Percentiles rank a stretch among this genome's conserved stretches.
These are phyloP conservation scores for Aphrocallistes beatrix DNA, from an alignment of 37 sponge, comb jelly and placozoan species.

Conservation along the genomic window DNA sequence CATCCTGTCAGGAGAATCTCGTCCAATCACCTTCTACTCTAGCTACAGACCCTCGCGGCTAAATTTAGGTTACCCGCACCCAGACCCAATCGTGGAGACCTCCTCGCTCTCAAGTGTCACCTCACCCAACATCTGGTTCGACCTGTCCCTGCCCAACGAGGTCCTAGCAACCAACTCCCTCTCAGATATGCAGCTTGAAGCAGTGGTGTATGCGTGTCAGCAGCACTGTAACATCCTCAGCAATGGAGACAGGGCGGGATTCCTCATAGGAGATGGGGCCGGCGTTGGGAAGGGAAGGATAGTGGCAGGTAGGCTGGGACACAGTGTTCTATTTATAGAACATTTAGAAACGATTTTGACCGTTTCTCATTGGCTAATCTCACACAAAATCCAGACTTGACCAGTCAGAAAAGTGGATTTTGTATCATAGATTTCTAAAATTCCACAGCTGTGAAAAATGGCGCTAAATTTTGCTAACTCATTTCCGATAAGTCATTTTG, in stretches of 20 bases:
- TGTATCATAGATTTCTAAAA: too few species aligned
- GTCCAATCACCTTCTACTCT: background rate
- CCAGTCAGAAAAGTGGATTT: too few species aligned
- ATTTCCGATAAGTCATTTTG: too few species aligned
- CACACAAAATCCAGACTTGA: too few species aligned
- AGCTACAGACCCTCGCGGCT: background rate
- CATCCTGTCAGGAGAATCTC: background rate
- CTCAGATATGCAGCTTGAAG: conserved; percentile 80
- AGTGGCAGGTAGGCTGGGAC: conserved; percentile 62
- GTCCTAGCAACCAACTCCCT: conserved; percentile 41
- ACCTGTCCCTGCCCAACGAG: conserved; percentile 55
- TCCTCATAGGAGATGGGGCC: conserved; percentile 91
- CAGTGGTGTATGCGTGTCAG: conserved; percentile 83
- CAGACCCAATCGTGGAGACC: conserved; percentile 80
- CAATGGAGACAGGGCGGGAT: conserved; percentile 71
- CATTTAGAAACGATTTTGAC: too few species aligned
- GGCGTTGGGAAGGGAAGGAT: conserved; percentile 92
- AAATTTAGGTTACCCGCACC: conserved; percentile 41
- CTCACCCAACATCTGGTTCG: conserved; percentile 74
- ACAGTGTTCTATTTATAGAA: too few species aligned
- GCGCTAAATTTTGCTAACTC: too few species aligned
- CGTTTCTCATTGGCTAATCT: too few species aligned
- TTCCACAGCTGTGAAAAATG: too few species aligned
- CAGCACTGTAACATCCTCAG: conserved; percentile 80
- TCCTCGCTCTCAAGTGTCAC: conserved; percentile 85